Percentiles rank a stretch among this genome's conserved stretches.
Evolutionary conservation across 2,888 invertebrate species (phyloP).

Genomic region (Meandrusa payeni): DNA sequence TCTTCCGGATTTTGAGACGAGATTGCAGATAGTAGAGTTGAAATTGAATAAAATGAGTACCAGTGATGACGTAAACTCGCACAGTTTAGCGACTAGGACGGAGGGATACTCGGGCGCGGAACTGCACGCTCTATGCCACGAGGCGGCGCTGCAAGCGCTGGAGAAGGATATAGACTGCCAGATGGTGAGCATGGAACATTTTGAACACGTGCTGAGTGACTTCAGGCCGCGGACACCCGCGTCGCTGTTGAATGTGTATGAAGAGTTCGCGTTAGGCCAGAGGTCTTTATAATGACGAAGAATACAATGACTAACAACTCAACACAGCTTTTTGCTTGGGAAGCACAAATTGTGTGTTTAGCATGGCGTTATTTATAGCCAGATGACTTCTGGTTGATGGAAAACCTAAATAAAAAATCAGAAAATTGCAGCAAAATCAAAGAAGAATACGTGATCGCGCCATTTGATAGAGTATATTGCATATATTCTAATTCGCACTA

Average conservation of each 20-base stretch:
- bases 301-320: too few relatives aligned
- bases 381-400: too few relatives aligned
- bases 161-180: conserved; percentile 86
- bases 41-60: conserved; percentile 88
- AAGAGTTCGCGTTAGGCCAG: conserved; percentile 78
- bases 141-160: conserved; percentile 93
- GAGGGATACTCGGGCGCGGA: conserved; percentile 97
- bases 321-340: too few relatives aligned
- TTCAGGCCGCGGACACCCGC: conserved; percentile 89
- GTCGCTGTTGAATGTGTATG: conserved; percentile 86
- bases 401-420: too few relatives aligned
- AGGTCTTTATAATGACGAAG: conserved; percentile 53
- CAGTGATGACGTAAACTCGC: conserved; percentile 82
- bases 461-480: too few relatives aligned
- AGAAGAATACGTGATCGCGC: too few relatives aligned
- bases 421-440: too few relatives aligned
- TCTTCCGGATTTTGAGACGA: conserved; percentile 90
- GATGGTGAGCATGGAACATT: conserved; percentile 84
- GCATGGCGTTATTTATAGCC: too few relatives aligned
- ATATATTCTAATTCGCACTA: too few relatives aligned
- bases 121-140: conserved; percentile 93
- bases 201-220: conserved; percentile 84
- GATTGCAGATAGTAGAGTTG: conserved; percentile 90
- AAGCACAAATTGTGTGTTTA: too few relatives aligned
- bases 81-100: conserved; percentile 84